Evolutionary conservation across 2,797 vertebrate species (phyloP), one percentile per base, ranked within the genome.

Genomic region (Heterohyrax brucei): DNA sequence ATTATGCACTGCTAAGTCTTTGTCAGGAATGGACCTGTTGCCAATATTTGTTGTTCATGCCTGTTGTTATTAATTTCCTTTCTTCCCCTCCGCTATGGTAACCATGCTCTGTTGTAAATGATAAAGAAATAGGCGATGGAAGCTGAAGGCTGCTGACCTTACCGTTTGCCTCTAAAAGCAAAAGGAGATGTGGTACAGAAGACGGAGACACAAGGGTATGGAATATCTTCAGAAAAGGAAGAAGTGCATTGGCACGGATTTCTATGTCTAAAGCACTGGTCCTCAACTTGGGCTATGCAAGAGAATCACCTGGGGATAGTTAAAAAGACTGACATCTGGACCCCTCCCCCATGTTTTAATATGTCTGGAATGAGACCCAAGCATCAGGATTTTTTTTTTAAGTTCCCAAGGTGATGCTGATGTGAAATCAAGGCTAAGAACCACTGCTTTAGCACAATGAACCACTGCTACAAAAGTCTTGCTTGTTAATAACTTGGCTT

Each of bases 11-110:
- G 82, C 93, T 96, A 96, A 97, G 97, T 96, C 97, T 97, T 96
- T 97, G 97, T 96, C 97, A 97, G 96, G 30, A 89, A 92, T 1
- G 73, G 96, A 97, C 96, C 93, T 96, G 95, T 96, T 97, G 97
- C 97, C 97, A 97, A 50, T 89, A 87, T 96, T 96, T 95, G 93
- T 89, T 94, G 96, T 93, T 95, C 92, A 76, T 87, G 97, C 87
- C 97, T 96, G 96, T 96, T 97, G 93, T 96, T 96, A 97, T 96
- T 95, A 90, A 93, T 96, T 97, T 95, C 92, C 92, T 86, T 88
- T 94, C 91, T 92, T 89, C 56, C 19, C 87, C 92, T 95, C 77
- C 77, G 46, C 50, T 77, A 24, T 0, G 95, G 91, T 94, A 89
- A 50, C 87, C 81, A 80, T 1, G 6, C 78, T 91, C 72, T 89